Evolutionary conservation across 2,888 invertebrate genomes (phyloP).

Genomic region (Priocnemis perturbator): DNA sequence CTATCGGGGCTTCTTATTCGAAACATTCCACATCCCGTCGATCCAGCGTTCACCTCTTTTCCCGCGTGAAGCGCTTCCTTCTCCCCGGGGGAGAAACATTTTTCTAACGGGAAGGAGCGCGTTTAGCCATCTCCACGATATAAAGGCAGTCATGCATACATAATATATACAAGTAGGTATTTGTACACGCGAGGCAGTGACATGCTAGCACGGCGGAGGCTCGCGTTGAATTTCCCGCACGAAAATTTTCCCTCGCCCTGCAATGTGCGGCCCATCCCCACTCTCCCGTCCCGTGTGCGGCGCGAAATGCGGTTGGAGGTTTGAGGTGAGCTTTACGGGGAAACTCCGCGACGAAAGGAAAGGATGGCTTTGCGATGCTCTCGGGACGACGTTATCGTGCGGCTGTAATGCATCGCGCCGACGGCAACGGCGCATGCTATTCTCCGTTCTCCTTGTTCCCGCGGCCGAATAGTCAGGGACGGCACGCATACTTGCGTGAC

Average conservation of each 20-base stretch:
- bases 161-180: slow-evolving; percentile 8
- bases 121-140: slow-evolving; percentile 3
- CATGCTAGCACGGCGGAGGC: not conserved
- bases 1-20: no score
- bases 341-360: slow-evolving; percentile 2
- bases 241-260: not conserved
- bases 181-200: slow-evolving; percentile 2
- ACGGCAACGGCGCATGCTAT: not conserved
- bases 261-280: not conserved
- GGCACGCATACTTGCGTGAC: no score
- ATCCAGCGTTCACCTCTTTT: not conserved
- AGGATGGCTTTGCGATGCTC: not conserved
- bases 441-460: not conserved
- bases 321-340: not conserved
- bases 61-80: not conserved
- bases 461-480: no score
- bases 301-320: not conserved
- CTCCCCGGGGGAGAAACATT: not conserved
- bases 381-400: slow-evolving; percentile 3
- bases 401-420: not conserved
- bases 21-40: no score
- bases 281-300: no score
- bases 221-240: slow-evolving; percentile 4
- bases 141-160: slow-evolving; percentile 9
- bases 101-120: slow-evolving; percentile 8